Percentiles rank a stretch among this genome's conserved stretches.
These are phyloP conservation scores for Acanthococcus lagerstroemiae DNA, from an alignment of 2,888 invertebrate genomes.

Conservation along the genomic window DNA sequence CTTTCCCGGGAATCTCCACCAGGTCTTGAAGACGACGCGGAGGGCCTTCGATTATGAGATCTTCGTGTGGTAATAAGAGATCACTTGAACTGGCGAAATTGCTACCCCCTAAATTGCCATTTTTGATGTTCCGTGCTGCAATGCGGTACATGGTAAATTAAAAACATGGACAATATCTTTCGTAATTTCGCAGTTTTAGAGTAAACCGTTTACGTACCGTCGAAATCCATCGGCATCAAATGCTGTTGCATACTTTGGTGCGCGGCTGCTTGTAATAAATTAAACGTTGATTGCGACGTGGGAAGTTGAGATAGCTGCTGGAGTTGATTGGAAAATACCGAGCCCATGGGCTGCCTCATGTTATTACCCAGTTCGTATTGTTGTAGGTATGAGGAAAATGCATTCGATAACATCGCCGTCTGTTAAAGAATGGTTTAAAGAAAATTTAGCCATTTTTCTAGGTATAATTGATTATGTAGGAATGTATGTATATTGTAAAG, in stretches of 20 bases:
- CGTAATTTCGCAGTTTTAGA: too few relatives aligned
- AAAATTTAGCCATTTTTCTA: not conserved
- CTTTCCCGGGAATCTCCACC: conserved; percentile 85
- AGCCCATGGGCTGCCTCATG: conserved; percentile 8
- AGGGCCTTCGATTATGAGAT: conserved; percentile 18
- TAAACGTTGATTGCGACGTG: conserved; percentile 15
- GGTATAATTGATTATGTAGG: not conserved
- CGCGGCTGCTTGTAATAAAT: conserved; percentile 7
- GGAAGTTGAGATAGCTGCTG: conserved; percentile 6
- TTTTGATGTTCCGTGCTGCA: conserved; percentile 7
- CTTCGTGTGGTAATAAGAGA: conserved; percentile 26
- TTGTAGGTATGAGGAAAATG: conserved; percentile 14
- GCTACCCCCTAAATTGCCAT: conserved; percentile 17
- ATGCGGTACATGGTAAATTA: not conserved
- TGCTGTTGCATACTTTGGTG: conserved; percentile 10
- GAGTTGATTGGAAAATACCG: conserved; percentile 13
- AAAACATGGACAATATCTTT: not conserved
- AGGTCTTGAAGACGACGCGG: conserved; percentile 31
- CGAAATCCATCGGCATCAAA: conserved; percentile 13
- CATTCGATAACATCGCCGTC: conserved; percentile 7
- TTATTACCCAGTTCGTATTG: conserved; percentile 12
- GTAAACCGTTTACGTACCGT: conserved; percentile 1
- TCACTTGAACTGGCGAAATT: conserved; percentile 23
- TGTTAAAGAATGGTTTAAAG: conserved; percentile 7
- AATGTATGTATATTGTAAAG: not conserved